These are phyloP conservation scores for Cassiopea andromeda DNA, from an alignment of 30 jellyfish, hydroid and myxozoan species.

Conservation along the genomic window DNA sequence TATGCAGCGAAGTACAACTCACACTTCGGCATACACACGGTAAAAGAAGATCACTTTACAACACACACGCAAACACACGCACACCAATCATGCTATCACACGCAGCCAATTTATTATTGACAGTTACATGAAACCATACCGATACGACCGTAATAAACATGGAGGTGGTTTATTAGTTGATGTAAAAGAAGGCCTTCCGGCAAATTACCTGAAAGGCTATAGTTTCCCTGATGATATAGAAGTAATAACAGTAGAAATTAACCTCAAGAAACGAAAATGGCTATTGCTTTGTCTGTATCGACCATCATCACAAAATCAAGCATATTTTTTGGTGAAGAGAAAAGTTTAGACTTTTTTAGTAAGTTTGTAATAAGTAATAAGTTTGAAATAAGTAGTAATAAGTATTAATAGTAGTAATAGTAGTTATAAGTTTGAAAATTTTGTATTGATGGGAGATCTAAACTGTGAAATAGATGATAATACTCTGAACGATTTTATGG, in stretches of 20 bases:
- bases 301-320: neutral
- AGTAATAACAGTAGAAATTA: neutral
- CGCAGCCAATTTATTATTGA: neutral
- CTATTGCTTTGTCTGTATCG: neutral
- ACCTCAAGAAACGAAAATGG: neutral
- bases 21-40: too few species aligned
- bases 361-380: too few species aligned
- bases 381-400: too few species aligned
- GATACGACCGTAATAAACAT: slow-evolving; percentile 1
- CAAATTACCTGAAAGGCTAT: neutral
- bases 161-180: neutral
- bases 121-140: neutral
- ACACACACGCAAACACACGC: too few species aligned
- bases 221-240: neutral
- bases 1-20: too few species aligned
- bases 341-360: neutral
- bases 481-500: too few species aligned
- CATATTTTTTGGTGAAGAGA: slow-evolving; percentile 1
- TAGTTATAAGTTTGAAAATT: neutral
- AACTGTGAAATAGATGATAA: too few species aligned
- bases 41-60: too few species aligned
- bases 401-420: too few species aligned
- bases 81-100: too few species aligned
- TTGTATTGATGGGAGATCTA: neutral
- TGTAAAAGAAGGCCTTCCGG: neutral